Evolutionary conservation across 1,140 invertebrate genomes (phyloP).

Genomic region (Lordiphosa clarofinis): DNA sequence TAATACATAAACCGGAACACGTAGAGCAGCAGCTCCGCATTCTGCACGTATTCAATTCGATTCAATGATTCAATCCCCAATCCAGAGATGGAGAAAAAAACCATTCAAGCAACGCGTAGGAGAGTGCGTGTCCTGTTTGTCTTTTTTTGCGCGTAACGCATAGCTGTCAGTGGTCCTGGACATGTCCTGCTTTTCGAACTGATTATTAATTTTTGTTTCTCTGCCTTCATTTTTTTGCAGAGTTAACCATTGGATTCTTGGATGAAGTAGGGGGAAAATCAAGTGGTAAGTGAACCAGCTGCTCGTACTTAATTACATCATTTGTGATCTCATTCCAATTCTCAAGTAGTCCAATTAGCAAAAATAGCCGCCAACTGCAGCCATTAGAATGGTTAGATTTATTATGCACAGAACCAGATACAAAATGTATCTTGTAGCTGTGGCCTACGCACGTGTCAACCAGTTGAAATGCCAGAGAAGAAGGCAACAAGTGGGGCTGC

Average conservation of each 20-base stretch:
- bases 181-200: too few species aligned
- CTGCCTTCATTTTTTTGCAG: too few species aligned
- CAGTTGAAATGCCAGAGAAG: slow-evolving; percentile 29
- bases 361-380: slow-evolving; percentile 10
- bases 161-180: too few species aligned
- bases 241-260: too few species aligned
- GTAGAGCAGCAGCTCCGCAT: slow-evolving; percentile 13
- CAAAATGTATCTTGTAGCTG: slow-evolving; percentile 24
- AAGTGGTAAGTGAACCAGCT: too few species aligned
- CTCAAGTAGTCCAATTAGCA: slow-evolving; percentile 51
- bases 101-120: too few species aligned
- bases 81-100: slow-evolving; percentile 23
- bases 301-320: neutral
- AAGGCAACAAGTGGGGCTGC: slow-evolving; percentile 3
- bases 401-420: slow-evolving; percentile 43
- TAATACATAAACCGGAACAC: slow-evolving; percentile 52
- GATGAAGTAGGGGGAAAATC: too few species aligned
- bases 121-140: too few species aligned
- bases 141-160: too few species aligned
- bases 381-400: slow-evolving; percentile 38
- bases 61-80: slow-evolving; percentile 71
- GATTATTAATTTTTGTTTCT: too few species aligned
- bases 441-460: slow-evolving; percentile 57
- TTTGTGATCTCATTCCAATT: slow-evolving; percentile 5
- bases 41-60: slow-evolving; percentile 73